Evolutionary conservation across 2,888 invertebrate species (phyloP).

Genomic region (Apamea sordens): DNA sequence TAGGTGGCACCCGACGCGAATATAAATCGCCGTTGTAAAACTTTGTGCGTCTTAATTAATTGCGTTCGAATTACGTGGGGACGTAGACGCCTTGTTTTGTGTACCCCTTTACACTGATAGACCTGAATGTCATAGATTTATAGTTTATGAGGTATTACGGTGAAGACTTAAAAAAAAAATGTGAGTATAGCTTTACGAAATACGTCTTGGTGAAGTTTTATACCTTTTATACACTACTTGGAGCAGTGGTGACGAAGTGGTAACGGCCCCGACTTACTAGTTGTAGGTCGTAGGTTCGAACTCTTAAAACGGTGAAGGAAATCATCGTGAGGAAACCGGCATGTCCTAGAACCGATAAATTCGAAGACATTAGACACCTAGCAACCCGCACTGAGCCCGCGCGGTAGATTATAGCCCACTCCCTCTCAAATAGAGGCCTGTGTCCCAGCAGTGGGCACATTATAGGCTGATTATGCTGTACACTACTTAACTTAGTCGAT

Average conservation of each 20-base stretch:
- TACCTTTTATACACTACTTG: not conserved
- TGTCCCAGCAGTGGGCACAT: not conserved
- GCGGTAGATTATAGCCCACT: not conserved
- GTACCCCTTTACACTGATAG: constrained; percentile 31
- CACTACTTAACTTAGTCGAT: not conserved
- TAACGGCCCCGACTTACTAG: not conserved
- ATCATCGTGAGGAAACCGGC: too few species aligned
- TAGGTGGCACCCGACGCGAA: constrained; percentile 75
- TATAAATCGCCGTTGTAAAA: constrained; percentile 85
- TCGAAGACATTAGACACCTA: not conserved
- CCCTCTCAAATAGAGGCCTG: not conserved
- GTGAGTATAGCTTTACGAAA: not conserved
- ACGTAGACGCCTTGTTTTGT: constrained; percentile 63
- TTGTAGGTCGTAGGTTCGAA: not conserved
- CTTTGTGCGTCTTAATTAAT: constrained; percentile 85
- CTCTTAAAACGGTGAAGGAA: not conserved
- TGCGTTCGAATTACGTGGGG: constrained; percentile 80
- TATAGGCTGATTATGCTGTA: not conserved
- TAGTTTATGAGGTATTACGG: not conserved
- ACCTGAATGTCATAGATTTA: constrained; percentile 31
- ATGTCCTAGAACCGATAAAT: not conserved
- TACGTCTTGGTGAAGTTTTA: not conserved
- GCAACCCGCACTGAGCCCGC: not conserved
- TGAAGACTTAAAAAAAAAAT: too few species aligned
- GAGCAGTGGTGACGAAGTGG: not conserved